Base-by-base conservation (phyloP, 2,888 invertebrate species). In the Lasioglossum pauxillum region DNA sequence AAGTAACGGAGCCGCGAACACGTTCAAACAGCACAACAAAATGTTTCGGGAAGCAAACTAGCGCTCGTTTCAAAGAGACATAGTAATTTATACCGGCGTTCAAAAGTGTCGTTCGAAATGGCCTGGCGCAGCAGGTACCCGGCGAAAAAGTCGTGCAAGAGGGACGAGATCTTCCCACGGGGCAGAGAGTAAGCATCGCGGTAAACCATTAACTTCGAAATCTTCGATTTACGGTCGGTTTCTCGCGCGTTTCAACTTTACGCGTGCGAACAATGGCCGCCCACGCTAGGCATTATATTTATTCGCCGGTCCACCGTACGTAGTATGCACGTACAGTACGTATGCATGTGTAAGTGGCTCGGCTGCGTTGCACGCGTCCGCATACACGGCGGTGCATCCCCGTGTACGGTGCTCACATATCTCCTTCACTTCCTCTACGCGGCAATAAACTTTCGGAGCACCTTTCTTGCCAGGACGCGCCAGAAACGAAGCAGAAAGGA, bases 191-290 rank as follows among this genome's bases (percentile, higher is more conserved):
- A 38, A 79, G 84, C 83, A 60, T 83, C 85, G 31, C 80, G 83
- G 84, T 80, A 78, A 84, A 78, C 90, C 90, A 88, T 91, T 91
- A 91, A 91, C 91, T 90, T 90, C 88, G 89, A 91, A 90, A 91
- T 90, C 88, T 88, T 91, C 90, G 91, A 91, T 93, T 93, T 93
- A 93, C 92, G 92, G 90, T 90, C 89, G 91, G 89, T 92, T 92
- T 91, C 92, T 90, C 88, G 87, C 88, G 87, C 85, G 83, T 90
- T 91, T 90, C 88, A 84, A 89, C 89, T 91, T 89, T 91, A 90
- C 90, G 90, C 86, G 89, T 89, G 85, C 89, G 89, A 92, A 93
- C 93, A 93, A 93, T 93, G 89, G 92, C 91, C 92, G 92, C 93
- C 93, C 92, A 93, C 93, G 91, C 92, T 84, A 82, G 87, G 84